Evolutionary conservation across 2,113 vertebrate genomes (phyloP), one percentile per base, ranked within the genome.

Genomic region (Castor canadensis): DNA sequence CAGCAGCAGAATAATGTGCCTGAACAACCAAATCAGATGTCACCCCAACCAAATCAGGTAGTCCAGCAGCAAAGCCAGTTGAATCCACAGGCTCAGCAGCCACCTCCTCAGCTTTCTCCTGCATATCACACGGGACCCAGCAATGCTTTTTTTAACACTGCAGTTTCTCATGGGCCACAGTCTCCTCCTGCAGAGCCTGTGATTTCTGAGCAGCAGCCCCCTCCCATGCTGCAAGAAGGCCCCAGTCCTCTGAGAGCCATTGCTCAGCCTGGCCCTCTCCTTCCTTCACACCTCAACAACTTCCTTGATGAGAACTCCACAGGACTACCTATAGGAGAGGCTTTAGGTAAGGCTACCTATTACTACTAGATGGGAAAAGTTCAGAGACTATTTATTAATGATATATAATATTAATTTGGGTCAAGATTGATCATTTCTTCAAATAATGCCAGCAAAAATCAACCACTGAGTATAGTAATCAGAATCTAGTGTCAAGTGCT

Each of bases 261-360:
- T 72, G 98, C 99, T 54, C 99, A 99, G 97, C 98, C 98, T 28
- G 99, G 98, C 96, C 98, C 99, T 38, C 91, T 99, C 89, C 98
- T 99, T 92, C 97, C 99, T 82, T 97, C 99, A 24, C 99, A 99
- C 96, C 98, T 99, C 98, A 99, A 98, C 98, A 99, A 98, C 98
- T 99, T 99, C 97, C 98, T 99, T 82, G 99, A 99, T 92, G 99
- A 99, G 60, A 99, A 98, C 91, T 97, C 98, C 9, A 98, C 99
- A 30, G 99, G 99, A 96, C 97, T 99, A 77, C 98, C 98, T 93
- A 66, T 99, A 93, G 99, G 98, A 93, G 99, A 99, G 73, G 97
- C 99, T 95, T 97, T 99, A 95, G 99, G 99, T 99, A 98, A 98
- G 99, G 98, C 93, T 89, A 75, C 89, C 97, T 95, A 58, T 92